These are phyloP conservation scores for Rhagoletis pomonella DNA, from an alignment of 1,140 invertebrate genomes.

Conservation along the genomic window DNA sequence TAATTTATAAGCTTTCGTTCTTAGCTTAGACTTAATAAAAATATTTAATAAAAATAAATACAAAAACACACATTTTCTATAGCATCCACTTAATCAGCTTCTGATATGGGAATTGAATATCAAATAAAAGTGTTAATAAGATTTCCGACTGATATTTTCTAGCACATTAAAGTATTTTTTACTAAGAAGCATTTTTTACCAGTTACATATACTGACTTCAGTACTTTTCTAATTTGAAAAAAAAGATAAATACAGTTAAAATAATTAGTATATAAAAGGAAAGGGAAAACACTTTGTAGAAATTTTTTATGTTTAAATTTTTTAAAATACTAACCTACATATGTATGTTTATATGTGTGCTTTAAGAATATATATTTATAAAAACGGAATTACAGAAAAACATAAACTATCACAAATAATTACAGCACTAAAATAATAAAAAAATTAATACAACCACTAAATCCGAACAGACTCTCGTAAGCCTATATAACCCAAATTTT, in stretches of 20 bases:
- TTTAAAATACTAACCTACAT: neutral
- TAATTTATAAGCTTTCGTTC: neutral
- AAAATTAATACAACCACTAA: neutral
- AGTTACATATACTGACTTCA: neutral
- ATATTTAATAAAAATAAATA: neutral
- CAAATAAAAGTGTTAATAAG: conserved; percentile 1
- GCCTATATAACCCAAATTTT: no score
- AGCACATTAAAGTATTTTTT: conserved; percentile 16
- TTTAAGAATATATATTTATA: conserved; percentile 28
- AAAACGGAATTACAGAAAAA: neutral
- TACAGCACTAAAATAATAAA: neutral
- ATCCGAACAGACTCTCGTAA: no score
- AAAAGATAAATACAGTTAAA: neutral
- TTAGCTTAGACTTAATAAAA: no score
- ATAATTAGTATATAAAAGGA: no score
- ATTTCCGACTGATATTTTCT: conserved; percentile 46
- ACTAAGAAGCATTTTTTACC: conserved; percentile 15
- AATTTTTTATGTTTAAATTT: neutral
- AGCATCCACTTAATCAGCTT: neutral
- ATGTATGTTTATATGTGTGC: neutral
- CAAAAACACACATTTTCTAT: conserved; percentile 18
- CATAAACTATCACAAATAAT: neutral
- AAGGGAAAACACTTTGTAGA: no score
- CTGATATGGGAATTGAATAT: conserved; percentile 38
- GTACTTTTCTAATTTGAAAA: neutral